These are phyloP conservation scores for Acridotheres tristis DNA, from an alignment of 2,797 vertebrate species.

Conservation along the genomic window DNA sequence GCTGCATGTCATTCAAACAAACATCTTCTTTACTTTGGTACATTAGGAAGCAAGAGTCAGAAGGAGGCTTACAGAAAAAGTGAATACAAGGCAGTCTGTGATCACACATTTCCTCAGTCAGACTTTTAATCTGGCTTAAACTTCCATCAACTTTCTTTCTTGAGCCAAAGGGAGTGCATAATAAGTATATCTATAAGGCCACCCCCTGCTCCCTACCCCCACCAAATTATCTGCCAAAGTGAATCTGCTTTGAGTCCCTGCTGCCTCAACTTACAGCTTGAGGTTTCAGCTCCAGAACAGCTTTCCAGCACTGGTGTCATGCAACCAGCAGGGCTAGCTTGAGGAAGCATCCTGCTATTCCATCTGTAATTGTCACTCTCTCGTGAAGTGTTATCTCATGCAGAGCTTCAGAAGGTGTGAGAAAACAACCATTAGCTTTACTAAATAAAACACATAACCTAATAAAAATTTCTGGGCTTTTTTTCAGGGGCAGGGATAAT, in stretches of 20 bases:
- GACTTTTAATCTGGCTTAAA: background rate
- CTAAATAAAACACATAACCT: slow-evolving; percentile 43
- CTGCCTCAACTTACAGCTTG: background rate
- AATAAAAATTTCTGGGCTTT: background rate
- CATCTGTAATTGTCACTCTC: slow-evolving; percentile 29
- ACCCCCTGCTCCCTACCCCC: rapidly evolving
- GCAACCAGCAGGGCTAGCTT: background rate
- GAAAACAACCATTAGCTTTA: slow-evolving; percentile 49
- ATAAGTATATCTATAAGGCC: background rate
- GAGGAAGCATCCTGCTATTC: slow-evolving; percentile 32
- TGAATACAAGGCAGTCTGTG: background rate
- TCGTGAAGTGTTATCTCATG: background rate
- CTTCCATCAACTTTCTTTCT: background rate
- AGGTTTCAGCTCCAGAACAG: background rate
- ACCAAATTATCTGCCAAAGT: background rate
- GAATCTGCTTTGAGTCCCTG: slow-evolving; percentile 10
- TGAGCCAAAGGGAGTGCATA: background rate
- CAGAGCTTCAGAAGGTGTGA: slow-evolving; percentile 40
- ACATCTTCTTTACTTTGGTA: background rate
- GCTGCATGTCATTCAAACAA: background rate
- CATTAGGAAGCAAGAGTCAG: background rate
- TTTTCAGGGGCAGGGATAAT: background rate
- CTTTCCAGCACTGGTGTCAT: background rate
- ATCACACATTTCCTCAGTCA: rapidly evolving
- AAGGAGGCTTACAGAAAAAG: background rate